Conservation (phyloP, 2,113 vertebrate species). For the Sprattus sprattus region DNA sequence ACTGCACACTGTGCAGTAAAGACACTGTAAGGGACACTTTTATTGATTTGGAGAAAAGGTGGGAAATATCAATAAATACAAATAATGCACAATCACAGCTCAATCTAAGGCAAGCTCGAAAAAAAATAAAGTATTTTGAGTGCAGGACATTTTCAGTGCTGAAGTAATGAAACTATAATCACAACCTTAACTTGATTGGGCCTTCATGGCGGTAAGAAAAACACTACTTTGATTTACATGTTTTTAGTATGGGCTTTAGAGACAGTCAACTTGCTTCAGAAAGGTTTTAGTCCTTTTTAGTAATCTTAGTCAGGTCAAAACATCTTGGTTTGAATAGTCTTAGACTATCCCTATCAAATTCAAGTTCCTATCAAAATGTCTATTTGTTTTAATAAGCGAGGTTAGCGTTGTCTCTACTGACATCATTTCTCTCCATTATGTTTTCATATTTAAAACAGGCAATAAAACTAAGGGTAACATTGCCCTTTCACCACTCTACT, state of each 20-base stretch:
- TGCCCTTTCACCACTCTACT: too few species aligned
- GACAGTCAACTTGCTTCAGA: not conserved
- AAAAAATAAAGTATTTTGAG: not conserved
- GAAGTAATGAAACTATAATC: not conserved
- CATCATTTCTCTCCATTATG: not conserved
- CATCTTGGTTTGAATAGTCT: not conserved
- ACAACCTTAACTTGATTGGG: not conserved
- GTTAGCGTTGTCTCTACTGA: not conserved
- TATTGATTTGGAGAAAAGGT: slow-evolving; percentile 9
- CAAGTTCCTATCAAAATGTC: not conserved
- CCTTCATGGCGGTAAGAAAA: not conserved
- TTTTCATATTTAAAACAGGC: not conserved
- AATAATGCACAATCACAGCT: slow-evolving; percentile 32
- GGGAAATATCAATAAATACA: slow-evolving; percentile 31
- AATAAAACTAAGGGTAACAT: not conserved
- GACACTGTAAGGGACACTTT: slow-evolving; percentile 36
- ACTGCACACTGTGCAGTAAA: slow-evolving; percentile 48
- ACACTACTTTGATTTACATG: not conserved
- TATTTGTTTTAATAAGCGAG: not conserved
- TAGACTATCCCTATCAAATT: not conserved
- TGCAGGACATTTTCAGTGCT: not conserved
- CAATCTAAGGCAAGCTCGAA: slow-evolving; percentile 16
- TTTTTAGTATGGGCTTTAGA: not conserved
- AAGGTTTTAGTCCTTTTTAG: not conserved
- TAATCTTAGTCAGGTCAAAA: not conserved